These are phyloP conservation scores for Lepidotrigona ventralis DNA, from an alignment of 1,140 invertebrate genomes.

Conservation along the genomic window DNA sequence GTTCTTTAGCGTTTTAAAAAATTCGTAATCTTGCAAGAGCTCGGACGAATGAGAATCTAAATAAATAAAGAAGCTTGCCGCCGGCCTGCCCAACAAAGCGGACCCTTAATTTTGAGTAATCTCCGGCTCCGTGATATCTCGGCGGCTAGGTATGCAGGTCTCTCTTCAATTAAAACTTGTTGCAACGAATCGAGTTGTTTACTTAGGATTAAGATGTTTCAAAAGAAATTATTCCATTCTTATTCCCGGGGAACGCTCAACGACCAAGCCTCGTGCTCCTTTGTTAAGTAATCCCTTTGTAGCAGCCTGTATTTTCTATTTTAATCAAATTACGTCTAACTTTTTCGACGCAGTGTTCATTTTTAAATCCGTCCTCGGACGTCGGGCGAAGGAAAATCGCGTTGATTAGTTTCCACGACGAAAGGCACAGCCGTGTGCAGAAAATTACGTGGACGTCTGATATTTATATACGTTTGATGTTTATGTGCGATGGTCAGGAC, in stretches of 20 bases:
- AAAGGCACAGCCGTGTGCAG: not conserved
- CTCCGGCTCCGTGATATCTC: not conserved
- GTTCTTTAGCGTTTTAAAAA: not conserved
- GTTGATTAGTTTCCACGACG: not conserved
- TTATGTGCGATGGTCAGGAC: not conserved
- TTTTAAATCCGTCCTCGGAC: not conserved
- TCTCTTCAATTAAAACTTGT: constrained; percentile 29
- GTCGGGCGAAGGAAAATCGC: too few relatives aligned
- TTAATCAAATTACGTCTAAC: not conserved
- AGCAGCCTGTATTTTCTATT: too few relatives aligned
- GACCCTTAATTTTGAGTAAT: constrained; percentile 9
- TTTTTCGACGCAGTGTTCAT: not conserved
- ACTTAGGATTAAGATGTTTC: constrained; percentile 13
- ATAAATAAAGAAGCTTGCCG: not conserved
- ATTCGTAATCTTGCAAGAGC: not conserved
- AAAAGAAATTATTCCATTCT: constrained; percentile 19
- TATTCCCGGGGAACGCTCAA: not conserved
- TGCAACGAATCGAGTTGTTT: constrained; percentile 17
- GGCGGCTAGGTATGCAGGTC: not conserved
- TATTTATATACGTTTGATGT: constrained; percentile 40
- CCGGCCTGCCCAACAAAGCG: not conserved
- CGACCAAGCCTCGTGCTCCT: not conserved
- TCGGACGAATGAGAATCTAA: constrained; percentile 10
- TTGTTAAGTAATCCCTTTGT: not conserved
- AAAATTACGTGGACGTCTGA: not conserved